These are phyloP conservation scores for Oryzias celebensis DNA, from an alignment of 2,113 vertebrate species.

Conservation along the genomic window DNA sequence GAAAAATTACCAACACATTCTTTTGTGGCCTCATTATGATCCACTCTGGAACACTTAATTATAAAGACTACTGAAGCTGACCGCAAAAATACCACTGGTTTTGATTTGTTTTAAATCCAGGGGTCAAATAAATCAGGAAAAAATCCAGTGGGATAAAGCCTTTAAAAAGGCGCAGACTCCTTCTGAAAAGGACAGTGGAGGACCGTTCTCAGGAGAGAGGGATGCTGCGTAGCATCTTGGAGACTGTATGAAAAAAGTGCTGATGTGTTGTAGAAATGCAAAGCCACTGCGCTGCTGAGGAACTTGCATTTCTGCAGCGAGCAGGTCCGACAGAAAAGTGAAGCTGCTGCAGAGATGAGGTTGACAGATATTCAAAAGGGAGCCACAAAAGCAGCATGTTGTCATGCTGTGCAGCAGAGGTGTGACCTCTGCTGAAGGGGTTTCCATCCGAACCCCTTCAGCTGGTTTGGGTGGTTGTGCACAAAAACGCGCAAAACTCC, in stretches of 20 bases:
- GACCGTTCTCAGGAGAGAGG: slow-evolving; percentile 3
- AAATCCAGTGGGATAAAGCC: background rate
- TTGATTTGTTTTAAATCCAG: slow-evolving; percentile 4
- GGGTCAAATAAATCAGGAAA: background rate
- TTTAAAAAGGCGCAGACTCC: too few species aligned
- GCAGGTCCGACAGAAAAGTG: slow-evolving; percentile 12
- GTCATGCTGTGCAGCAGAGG: background rate
- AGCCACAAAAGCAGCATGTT: slow-evolving; percentile 1
- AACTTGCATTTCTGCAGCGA: slow-evolving; percentile 19
- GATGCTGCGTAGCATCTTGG: slow-evolving; percentile 58
- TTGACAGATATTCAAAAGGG: background rate
- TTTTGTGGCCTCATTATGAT: slow-evolving; percentile 41
- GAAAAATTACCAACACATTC: slow-evolving; percentile 41
- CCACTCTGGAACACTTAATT: slow-evolving; percentile 43
- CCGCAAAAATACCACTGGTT: slow-evolving; percentile 9
- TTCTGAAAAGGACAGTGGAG: too few species aligned
- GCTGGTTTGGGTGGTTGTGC: too few species aligned
- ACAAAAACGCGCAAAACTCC: slow-evolving; percentile 1
- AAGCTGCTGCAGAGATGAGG: slow-evolving; percentile 7
- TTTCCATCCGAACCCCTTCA: too few species aligned
- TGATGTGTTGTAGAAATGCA: slow-evolving; percentile 40
- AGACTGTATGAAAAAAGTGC: slow-evolving; percentile 31
- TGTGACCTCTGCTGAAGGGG: background rate
- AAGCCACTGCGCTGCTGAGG: slow-evolving; percentile 16
- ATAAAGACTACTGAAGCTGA: slow-evolving; percentile 33